Evolutionary conservation across 1,140 invertebrate species (phyloP).

Genomic region (Caerostris darwini): DNA sequence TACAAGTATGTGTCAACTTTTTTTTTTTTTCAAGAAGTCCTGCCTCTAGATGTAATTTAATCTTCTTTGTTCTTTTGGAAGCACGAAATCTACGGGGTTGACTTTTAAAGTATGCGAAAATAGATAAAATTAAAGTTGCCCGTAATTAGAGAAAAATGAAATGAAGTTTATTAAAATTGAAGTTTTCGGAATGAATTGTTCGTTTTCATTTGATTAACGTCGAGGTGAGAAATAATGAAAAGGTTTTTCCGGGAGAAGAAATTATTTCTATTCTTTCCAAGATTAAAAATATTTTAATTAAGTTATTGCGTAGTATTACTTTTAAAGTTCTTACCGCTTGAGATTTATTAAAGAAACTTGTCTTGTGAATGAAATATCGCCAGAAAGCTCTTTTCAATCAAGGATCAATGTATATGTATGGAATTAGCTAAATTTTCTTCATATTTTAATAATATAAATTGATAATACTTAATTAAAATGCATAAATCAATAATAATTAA

Average conservation of each 20-base stretch:
- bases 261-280: not conserved
- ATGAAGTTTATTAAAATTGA: slow-evolving; percentile 15
- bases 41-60: not conserved
- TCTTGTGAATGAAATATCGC: too few species aligned
- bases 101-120: not conserved
- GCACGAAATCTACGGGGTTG: not conserved
- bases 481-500: too few species aligned
- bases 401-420: too few species aligned
- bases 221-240: slow-evolving; percentile 13
- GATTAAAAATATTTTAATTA: slow-evolving; percentile 25
- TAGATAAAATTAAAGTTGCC: not conserved
- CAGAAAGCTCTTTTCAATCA: too few species aligned
- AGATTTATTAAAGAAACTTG: not conserved
- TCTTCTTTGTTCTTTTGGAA: not conserved
- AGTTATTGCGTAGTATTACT: not conserved
- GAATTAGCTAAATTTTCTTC: too few species aligned
- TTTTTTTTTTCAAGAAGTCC: not conserved
- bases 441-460: too few species aligned
- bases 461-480: too few species aligned
- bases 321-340: not conserved
- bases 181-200: not conserved
- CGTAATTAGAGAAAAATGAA: slow-evolving; percentile 19
- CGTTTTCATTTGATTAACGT: not conserved
- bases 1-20: not conserved
- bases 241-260: not conserved